phyloP scores from a whole-genome alignment of 2,113 vertebrate genomes.

The Cacatua alba region DNA sequence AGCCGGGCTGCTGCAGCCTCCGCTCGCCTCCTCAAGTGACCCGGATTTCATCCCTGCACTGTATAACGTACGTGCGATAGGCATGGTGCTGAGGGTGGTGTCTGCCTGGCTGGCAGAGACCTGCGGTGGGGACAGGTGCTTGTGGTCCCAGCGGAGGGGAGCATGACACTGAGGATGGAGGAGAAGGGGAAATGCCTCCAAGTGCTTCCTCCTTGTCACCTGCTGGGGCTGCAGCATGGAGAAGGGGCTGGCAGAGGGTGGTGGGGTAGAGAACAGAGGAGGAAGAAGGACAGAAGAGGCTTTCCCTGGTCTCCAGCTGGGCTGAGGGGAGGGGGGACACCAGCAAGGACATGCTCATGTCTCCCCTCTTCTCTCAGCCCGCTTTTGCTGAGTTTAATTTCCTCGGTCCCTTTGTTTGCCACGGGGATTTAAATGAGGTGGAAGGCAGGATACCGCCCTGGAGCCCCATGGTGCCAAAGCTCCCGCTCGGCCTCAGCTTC shows the following conservation, averaged over 20 bases:
- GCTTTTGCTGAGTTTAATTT: background rate
- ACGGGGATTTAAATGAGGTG: background rate
- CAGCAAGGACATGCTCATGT: fast-evolving
- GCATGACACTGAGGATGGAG: background rate
- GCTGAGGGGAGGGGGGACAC: background rate
- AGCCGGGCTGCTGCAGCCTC: background rate
- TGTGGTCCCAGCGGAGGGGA: fast-evolving
- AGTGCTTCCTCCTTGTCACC: background rate
- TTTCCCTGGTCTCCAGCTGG: background rate
- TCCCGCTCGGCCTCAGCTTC: background rate
- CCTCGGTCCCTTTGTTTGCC: background rate
- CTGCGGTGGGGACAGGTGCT: background rate
- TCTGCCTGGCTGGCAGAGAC: background rate
- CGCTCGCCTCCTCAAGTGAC: background rate
- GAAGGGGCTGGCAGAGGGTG: background rate
- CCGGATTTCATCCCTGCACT: background rate
- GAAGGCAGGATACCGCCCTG: background rate
- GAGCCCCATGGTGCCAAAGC: background rate
- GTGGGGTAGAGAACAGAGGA: background rate
- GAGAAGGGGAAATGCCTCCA: background rate
- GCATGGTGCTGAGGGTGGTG: fast-evolving
- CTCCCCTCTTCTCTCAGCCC: background rate
- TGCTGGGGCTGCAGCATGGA: background rate
- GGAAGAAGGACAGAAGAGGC: background rate
- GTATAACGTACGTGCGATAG: fast-evolving